Evolutionary conservation across 1,140 invertebrate genomes (phyloP), one percentile per base, ranked within the genome.

Genomic region (Oryzaephilus surinamensis): DNA sequence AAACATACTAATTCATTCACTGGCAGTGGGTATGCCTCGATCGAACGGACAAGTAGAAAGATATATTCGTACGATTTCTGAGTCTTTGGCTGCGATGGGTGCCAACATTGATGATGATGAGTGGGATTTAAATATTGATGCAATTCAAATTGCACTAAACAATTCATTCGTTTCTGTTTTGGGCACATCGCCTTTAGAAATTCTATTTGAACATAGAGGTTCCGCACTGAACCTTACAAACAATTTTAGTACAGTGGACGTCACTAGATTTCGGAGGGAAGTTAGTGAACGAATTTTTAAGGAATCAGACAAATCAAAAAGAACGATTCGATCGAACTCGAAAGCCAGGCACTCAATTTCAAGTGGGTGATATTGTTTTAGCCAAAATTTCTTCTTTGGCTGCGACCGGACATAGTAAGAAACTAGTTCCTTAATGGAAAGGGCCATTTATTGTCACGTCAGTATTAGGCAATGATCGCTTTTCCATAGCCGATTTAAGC

Each of bases 21-120:
- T 51, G 4, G 52, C 51, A 0, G 44, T 52, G 2, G 57, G 47
- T 13, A 31, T 54, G n/a, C 53, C 53, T 6, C 37, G 51, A 12
- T 51, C 41, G 2, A 59, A 57, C 21, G 54, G 46, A 0, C 52
- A 55, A 32, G 41, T 55, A 0, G 52, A 59, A 37, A 11, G 51
- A 12, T 41, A 48, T 7, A 55, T 57, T 30, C 10, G n/a, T 7
- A 42, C 38, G 1, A 15, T 54, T 14, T 33, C 40, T 11, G 38
- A 51, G 14, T 47, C 46, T 34, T 11, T 54, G 7, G 35, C 47
- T 1, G 52, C 40, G 18, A 46, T 46, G 40, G 40, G 31, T 3
- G 42, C 46, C 8, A 32, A 39, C 20, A n/a, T 17, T 0, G 18
- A 30, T 2, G 27, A 45, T 29, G 20, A 41, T n/a, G 2, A 13